A percentile compares a stretch with the other conserved stretches of the same genome.
Evolutionary conservation across 1,140 invertebrate species (phyloP).

Genomic region (Octopus bimaculoides): DNA sequence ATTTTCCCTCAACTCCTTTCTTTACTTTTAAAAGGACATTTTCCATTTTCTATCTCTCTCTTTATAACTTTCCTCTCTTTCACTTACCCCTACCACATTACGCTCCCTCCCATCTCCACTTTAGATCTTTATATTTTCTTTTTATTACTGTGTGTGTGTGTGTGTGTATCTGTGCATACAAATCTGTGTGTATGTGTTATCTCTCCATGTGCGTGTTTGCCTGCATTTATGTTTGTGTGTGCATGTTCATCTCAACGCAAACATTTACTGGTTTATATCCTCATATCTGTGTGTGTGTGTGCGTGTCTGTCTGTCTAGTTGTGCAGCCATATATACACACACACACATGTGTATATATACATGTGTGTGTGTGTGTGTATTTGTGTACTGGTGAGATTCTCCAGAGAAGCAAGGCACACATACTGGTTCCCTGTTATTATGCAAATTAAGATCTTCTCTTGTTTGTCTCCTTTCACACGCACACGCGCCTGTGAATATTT

Average conservation of each 20-base stretch:
- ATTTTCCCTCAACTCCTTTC: too few species aligned
- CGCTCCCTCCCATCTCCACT: too few species aligned
- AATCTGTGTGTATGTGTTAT: neutral
- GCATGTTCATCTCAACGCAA: neutral
- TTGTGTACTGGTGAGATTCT: neutral
- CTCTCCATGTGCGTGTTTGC: neutral
- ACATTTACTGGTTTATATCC: neutral
- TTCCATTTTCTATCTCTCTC: too few species aligned
- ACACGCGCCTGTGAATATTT: neutral
- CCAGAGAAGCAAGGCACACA: too few species aligned
- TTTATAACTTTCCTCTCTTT: too few species aligned
- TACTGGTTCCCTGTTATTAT: too few species aligned
- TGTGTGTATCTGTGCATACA: slow-evolving; percentile 1
- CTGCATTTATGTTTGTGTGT: neutral
- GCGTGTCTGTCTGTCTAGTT: neutral
- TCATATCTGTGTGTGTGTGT: neutral
- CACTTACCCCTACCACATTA: too few species aligned
- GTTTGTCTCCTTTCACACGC: too few species aligned
- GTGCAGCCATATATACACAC: neutral
- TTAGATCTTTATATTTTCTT: too few species aligned
- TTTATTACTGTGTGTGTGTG: neutral
- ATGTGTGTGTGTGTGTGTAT: neutral
- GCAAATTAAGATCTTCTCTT: too few species aligned
- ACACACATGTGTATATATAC: neutral
- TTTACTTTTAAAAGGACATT: too few species aligned